Conservation (phyloP, 2,797 vertebrate genomes). For the Urocyon cinereoargenteus region DNA sequence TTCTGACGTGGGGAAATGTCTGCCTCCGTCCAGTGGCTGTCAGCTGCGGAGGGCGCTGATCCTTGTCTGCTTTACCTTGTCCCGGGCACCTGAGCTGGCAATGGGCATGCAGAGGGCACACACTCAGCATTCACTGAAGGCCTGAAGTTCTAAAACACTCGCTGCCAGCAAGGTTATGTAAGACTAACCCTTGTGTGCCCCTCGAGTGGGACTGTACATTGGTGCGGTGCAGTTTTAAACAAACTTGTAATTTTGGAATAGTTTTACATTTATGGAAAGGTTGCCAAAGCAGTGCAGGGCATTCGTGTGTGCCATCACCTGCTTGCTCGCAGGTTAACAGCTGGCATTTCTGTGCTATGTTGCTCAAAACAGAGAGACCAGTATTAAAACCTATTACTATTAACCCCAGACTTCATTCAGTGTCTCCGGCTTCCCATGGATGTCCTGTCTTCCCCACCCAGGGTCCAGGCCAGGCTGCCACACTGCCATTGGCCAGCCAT, state of each 20-base stretch:
- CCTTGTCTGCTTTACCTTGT: not conserved
- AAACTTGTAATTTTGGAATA: conserved; percentile 15
- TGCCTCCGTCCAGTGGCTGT: not conserved
- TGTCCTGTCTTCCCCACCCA: not conserved
- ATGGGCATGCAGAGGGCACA: not conserved
- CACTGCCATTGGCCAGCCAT: not conserved
- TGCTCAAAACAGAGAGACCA: not conserved
- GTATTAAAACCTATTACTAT: not conserved
- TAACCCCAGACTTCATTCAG: not conserved
- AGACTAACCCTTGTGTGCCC: not conserved
- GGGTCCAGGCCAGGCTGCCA: not conserved
- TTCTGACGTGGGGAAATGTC: not conserved
- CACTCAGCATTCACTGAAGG: too few relatives aligned
- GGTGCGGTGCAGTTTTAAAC: not conserved
- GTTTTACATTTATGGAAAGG: conserved; percentile 5
- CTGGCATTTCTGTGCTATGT: not conserved
- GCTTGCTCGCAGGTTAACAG: not conserved
- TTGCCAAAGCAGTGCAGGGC: not conserved
- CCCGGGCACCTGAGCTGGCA: not conserved
- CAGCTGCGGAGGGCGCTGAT: not conserved
- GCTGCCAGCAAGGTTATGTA: not conserved
- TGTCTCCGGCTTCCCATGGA: not conserved
- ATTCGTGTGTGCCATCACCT: not conserved
- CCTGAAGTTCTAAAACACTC: not conserved
- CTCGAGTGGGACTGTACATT: not conserved